Base-by-base conservation (phyloP, 2,113 vertebrate genomes). In the Mixornis gularis region DNA sequence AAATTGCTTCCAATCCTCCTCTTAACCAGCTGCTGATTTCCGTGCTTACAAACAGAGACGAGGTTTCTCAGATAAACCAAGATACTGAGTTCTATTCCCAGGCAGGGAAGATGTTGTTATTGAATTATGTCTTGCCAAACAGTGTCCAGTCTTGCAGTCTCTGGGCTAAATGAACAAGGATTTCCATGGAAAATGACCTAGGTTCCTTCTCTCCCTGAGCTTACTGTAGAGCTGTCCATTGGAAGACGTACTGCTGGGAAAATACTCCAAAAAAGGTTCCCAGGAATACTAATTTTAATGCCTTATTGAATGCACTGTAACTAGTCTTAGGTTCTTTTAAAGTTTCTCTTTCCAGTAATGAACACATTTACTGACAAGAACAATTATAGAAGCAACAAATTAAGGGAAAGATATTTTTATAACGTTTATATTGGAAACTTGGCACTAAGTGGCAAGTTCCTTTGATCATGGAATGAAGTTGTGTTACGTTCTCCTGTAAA, bases 251-350 rank as follows among this genome's bases (percentile, higher is more conserved):
- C 49, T 77, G 90, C 93, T 96, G 95, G 95, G 95, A 96, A 96
- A 93, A 93, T 9, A 79, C 76, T 83, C 17, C 87, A 83, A 83
- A 70, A 83, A 80, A 2, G 7, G 79, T 95, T 96, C 94, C 82
- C 94, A 96, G 85, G 81, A 90, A 90, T 63, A 66, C 85, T 95
- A 38, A 76, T 91, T 89, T 96, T 95, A 90, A 91, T 87, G 70
- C 58, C 41, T 79, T 87, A 58, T 26, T 95, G 91, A 87, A 60
- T 27, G 53, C 38, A 76, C 59, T 89, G 49, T 29, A 82, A 58
- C 85, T 59, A 48, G 73, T 76, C 81, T 85, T 36, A 46, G 0
- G 18, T 51, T 80, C 85, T 70, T 90, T 95, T 63, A 7, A 69
- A 92, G 79, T 59, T 85, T 85, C 82, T 79, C 63, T 77, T 96